Conservation (phyloP, 2,888 invertebrate species). For the Caenorhabditis panamensis region DNA sequence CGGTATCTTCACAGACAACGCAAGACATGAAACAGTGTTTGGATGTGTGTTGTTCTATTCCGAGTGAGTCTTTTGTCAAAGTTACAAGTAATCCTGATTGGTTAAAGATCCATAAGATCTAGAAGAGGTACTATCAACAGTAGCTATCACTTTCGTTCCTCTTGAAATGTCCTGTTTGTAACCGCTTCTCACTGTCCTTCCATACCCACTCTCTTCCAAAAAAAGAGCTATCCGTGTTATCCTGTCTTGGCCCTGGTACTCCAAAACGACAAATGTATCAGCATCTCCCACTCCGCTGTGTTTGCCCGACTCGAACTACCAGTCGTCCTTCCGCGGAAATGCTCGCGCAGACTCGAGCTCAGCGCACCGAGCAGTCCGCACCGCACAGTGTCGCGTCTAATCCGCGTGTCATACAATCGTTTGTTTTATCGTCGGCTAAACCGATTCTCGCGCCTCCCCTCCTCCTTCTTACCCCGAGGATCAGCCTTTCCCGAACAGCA, state of each 20-base stretch:
- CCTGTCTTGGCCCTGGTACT: slow-evolving; percentile 20
- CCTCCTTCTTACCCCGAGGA: slow-evolving; percentile 2
- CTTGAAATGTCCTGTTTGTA: background rate
- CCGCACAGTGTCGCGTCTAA: slow-evolving; percentile 54
- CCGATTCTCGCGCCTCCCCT: slow-evolving; percentile 51
- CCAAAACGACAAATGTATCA: slow-evolving; percentile 56
- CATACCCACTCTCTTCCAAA: slow-evolving; percentile 10
- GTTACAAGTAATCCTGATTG: no score
- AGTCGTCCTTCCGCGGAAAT: slow-evolving; percentile 46
- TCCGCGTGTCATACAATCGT: slow-evolving; percentile 64
- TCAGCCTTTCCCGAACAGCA: slow-evolving; percentile 10
- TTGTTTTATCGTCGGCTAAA: slow-evolving; percentile 59
- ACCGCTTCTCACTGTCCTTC: background rate
- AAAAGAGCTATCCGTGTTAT: slow-evolving; percentile 19
- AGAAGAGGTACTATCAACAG: no score
- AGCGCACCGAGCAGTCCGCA: slow-evolving; percentile 9
- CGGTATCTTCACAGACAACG: slow-evolving; percentile 70
- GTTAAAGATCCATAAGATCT: no score
- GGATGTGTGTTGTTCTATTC: slow-evolving; percentile 73
- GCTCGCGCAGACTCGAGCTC: slow-evolving; percentile 31
- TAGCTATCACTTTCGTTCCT: no score
- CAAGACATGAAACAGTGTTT: slow-evolving; percentile 75
- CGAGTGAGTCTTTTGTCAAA: slow-evolving; percentile 65
- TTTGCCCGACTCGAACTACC: slow-evolving; percentile 51
- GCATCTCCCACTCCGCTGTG: slow-evolving; percentile 4